Evolutionary conservation across 2,797 vertebrate species (phyloP).

Genomic region (Coregonus suidteri): DNA sequence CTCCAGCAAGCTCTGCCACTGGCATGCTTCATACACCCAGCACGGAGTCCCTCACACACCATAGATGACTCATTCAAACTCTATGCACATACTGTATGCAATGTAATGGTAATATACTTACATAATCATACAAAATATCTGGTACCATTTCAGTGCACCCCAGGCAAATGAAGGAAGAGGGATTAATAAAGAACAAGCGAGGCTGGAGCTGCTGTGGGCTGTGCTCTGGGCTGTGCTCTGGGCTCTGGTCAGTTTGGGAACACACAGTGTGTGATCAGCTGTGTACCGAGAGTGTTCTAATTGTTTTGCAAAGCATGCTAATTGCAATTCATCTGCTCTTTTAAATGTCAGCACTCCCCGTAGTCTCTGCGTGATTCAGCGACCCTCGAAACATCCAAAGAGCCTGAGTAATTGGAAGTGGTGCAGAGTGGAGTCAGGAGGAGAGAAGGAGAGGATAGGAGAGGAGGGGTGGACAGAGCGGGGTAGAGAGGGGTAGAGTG

Average conservation of each 20-base stretch:
- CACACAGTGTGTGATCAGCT: slow-evolving; percentile 47
- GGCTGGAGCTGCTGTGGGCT: slow-evolving; percentile 18
- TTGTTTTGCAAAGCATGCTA: slow-evolving; percentile 66
- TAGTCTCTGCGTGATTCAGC: slow-evolving; percentile 55
- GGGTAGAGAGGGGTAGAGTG: not conserved
- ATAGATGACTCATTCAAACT: not conserved
- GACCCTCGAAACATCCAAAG: slow-evolving; percentile 39
- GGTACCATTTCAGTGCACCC: not conserved
- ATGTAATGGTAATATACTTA: not conserved
- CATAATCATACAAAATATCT: not conserved
- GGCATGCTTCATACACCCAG: not conserved
- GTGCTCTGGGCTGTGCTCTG: slow-evolving; percentile 19
- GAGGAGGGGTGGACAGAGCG: not conserved
- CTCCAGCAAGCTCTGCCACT: not conserved
- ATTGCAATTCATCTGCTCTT: slow-evolving; percentile 63
- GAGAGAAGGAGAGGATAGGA: not conserved
- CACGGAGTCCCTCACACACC: not conserved
- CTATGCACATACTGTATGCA: not conserved
- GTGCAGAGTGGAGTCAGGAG: not conserved
- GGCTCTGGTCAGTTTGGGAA: slow-evolving; percentile 25
- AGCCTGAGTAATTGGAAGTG: not conserved
- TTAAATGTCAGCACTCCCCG: slow-evolving; percentile 66
- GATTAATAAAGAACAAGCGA: not conserved
- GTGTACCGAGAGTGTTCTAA: slow-evolving; percentile 56
- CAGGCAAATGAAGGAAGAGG: not conserved